Conservation (phyloP, 2,888 invertebrate genomes). For the Nemoura dubitans region DNA sequence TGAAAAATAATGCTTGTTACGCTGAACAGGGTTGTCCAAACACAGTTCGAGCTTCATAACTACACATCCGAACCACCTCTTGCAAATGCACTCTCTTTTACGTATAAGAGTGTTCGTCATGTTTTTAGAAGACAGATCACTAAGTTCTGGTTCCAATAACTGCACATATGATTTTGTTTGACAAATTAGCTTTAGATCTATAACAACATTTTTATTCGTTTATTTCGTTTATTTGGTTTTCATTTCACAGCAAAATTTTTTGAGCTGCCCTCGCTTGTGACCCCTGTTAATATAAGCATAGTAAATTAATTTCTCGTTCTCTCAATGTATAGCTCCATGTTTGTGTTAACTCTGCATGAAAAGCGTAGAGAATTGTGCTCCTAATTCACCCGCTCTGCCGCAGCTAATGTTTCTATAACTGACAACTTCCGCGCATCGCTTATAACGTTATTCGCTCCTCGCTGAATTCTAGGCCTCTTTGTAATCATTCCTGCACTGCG, state of each 20-base stretch:
- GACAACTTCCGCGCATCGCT: conserved; percentile 36
- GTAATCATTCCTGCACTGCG: conserved; percentile 32
- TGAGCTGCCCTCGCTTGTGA: background rate
- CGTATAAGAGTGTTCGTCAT: no score
- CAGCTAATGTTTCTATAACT: conserved; percentile 28
- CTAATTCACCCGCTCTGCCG: conserved; percentile 18
- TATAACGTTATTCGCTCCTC: background rate
- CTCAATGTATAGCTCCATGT: conserved; percentile 30
- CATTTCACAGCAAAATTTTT: no score
- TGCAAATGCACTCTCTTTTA: no score
- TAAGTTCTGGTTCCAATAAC: no score
- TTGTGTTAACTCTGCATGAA: conserved; percentile 35
- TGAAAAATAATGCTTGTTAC: conserved; percentile 7
- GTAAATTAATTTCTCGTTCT: conserved; percentile 38
- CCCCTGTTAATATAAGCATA: conserved; percentile 21
- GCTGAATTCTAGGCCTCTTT: conserved; percentile 20
- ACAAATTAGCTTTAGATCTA: no score
- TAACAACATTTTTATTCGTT: no score
- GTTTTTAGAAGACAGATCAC: no score
- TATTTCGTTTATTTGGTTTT: no score
- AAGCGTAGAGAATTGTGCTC: conserved; percentile 34
- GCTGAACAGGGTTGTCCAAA: background rate
- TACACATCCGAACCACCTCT: no score
- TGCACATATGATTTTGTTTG: no score
- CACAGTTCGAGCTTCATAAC: background rate